A percentile compares a stretch with the other conserved stretches of the same genome.
Evolutionary conservation across 1,140 invertebrate species (phyloP).

Genomic region (Bradynema listronoti): DNA sequence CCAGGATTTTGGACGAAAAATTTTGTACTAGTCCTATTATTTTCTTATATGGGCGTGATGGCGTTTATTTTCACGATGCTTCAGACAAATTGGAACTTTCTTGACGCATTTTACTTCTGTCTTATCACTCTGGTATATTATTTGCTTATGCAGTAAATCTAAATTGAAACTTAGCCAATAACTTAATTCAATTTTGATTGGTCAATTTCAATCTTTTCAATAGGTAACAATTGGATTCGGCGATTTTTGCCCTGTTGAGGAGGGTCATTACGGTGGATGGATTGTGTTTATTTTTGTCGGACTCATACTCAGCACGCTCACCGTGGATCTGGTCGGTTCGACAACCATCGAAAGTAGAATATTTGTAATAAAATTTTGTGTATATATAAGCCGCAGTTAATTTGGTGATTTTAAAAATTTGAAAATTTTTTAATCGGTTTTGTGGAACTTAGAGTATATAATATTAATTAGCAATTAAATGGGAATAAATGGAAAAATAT

Average conservation of each 20-base stretch:
- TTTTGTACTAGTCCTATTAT: constrained; percentile 34
- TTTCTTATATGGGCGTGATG: constrained; percentile 31
- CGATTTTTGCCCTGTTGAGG: constrained; percentile 34
- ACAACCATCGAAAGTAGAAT: constrained; percentile 18
- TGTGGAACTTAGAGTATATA: too few relatives aligned
- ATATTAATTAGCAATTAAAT: too few relatives aligned
- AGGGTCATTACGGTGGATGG: constrained; percentile 40
- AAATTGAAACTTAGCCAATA: not conserved
- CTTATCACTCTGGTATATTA: constrained; percentile 36
- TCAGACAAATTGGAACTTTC: constrained; percentile 31
- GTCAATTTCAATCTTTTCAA: not conserved
- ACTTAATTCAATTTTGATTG: not conserved
- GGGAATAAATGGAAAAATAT: too few relatives aligned
- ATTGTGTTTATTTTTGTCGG: constrained; percentile 46
- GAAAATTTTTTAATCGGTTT: too few relatives aligned
- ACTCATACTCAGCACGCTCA: constrained; percentile 38
- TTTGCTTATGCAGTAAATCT: constrained; percentile 2
- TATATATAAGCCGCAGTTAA: too few relatives aligned
- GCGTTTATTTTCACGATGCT: constrained; percentile 30
- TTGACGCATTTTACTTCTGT: constrained; percentile 43
- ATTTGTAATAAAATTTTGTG: not conserved
- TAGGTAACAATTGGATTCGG: constrained; percentile 46
- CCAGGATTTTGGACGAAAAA: constrained; percentile 20
- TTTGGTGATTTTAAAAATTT: too few relatives aligned
- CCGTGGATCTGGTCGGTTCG: constrained; percentile 39